Conservation (phyloP, 2,797 vertebrate genomes). For the Sebastes diploproa region DNA sequence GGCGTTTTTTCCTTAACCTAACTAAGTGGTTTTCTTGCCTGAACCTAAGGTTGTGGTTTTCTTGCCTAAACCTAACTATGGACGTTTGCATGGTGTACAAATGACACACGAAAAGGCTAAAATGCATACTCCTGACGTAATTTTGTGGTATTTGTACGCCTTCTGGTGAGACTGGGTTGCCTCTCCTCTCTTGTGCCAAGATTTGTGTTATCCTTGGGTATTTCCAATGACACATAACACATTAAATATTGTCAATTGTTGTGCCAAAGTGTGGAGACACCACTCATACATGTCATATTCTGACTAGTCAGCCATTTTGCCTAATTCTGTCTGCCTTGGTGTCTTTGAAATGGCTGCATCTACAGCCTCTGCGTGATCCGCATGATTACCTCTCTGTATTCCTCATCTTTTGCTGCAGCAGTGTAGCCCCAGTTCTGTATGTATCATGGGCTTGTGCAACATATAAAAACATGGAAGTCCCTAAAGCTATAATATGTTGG, state of each 20-base stretch:
- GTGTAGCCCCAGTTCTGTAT: slow-evolving; percentile 5
- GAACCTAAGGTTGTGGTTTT: no score
- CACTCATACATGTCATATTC: background rate
- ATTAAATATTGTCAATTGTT: background rate
- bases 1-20: no score
- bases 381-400: slow-evolving; percentile 5
- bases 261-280: background rate
- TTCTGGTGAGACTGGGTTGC: no score
- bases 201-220: background rate
- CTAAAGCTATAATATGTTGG: slow-evolving; percentile 29
- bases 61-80: no score
- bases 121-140: no score
- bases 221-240: background rate
- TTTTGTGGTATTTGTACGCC: no score
- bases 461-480: slow-evolving; percentile 40
- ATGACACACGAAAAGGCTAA: no score
- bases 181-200: background rate
- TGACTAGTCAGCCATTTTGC: slow-evolving; percentile 1
- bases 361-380: background rate
- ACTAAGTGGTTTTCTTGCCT: no score
- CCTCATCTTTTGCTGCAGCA: background rate
- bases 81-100: no score
- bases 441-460: slow-evolving; percentile 29
- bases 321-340: background rate
- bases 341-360: slow-evolving; percentile 4